Evolutionary conservation across 2,888 invertebrate genomes (phyloP), one percentile per base, ranked within the genome.

Genomic region (Protodeltote pygarga): DNA sequence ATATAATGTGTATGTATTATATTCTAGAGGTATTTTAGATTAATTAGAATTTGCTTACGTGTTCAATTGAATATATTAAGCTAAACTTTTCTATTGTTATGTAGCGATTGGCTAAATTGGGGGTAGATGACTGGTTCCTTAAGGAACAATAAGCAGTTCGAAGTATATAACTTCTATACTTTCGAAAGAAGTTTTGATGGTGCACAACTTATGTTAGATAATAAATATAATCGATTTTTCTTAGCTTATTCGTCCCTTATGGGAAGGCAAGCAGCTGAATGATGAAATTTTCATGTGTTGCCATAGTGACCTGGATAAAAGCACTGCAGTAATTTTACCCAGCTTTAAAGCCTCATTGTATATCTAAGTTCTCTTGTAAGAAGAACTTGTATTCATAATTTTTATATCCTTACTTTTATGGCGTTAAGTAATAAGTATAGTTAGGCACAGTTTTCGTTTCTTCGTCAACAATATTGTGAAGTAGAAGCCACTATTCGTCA

Each of bases 1-100:
- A 61, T n/a, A n/a, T 62, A 66, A 50, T 52, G 11, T 63, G 41
- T 37, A 38, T 50, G 38, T 65, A 49, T 64, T 61, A 20, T 33
- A 39, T 57, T 38, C 13, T 55, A 45, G 37, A 60, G 35, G 53
- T 65, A 54, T 51, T 53, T 60, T 54, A 69, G 49, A 31, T 37
- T 65, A 50, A 40, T 51, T 45, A 8, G 45, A 51, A 38, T 52
- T 54, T 31, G 54, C 47, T 62, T 50, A 44, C 38, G 52, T 60
- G 61, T 68, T 65, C 51, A 53, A 40, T 47, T 19, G 44, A 37
- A 41, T 50, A 27, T 54, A 40, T 24, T 51, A 39, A 34, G 40
- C 24, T 46, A 42, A 41, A 25, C 3, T 47, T 41, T 10, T 33
- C 32, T 58, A 27, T 54, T 14, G 24, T 34, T 40, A 34, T 24